Evolutionary conservation across 35 echinoderm and acorn worm species (phyloP), one percentile per base, ranked within the genome.

Genomic region (Anneissia japonica): DNA sequence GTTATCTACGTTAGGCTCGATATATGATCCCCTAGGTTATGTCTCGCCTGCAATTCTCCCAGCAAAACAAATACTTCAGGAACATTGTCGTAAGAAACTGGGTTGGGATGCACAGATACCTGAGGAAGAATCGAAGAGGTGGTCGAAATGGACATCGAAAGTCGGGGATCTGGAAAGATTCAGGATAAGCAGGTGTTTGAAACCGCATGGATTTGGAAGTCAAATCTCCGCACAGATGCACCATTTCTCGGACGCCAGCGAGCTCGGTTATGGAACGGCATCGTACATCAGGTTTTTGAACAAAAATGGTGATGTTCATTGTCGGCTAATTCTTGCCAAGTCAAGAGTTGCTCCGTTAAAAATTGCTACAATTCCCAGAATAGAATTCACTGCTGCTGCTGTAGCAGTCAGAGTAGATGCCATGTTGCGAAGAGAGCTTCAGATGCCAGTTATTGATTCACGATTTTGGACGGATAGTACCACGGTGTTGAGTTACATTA

Each of bases 391-490:
- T 32, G 76, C 79, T 85, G 46, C 46, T 28, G 77, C 79, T 16
- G 64, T 91, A 7, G 35, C 93, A 36, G 85, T 88, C 1, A 91
- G 51, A 34, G 2, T 88, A 28, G 84, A 90, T 72, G n/a, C 12
- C 51, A 64, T 13, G 12, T 64, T 64, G 51, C 12, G 51, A 13
- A 64, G n/a, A 64, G 12, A 64, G n/a, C 12, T 12, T 12, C 9
- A 46, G 19, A 32, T 88, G 39, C 23, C 43, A 31, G 39, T 77
- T 31, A 46, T 55, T 34, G 38, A 83, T 19, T 38, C 72, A 17
- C 21, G 17, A 0, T 92, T 84, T 77, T 92, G 91, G 91, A 86
- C 86, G 9, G 91, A 92, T n/a, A 88, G 86, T 34, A 76, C 74
- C 0, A 23, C 77, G 3, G 86, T 89, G 17, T 34, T 92, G 29